Evolutionary conservation across 1,140 invertebrate species (phyloP), one percentile per base, ranked within the genome.

Genomic region (Drosophila lowei): DNA sequence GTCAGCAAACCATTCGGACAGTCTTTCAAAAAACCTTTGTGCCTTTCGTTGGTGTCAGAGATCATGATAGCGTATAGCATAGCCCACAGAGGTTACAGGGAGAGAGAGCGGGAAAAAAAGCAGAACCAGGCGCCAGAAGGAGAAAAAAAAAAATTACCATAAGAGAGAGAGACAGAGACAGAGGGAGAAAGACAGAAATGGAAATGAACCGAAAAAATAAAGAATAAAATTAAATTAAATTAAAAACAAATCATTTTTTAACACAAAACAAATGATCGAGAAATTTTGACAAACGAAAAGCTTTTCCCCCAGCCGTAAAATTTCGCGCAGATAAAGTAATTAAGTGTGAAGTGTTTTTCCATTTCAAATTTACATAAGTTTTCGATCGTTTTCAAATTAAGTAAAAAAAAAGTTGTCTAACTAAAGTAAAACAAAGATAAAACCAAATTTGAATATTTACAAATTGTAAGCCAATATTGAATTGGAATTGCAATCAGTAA

Each of bases 21-120:
- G 92, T 98, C 97, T 93, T 97, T 98, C 60, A 98, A 93, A 91
- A 98, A 98, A 90, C 97, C 97, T 94, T 98, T 98, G 93, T 98
- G 96, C 97, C 97, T 98, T 93, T 93, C 79, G 41, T 67, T 43
- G 44, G 64, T 77, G 63, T 76, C 16, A 63, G 47, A 68, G 50
- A 61, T 77, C 52, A 46, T 59, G 43, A 76, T 57, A 74, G 63
- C 60, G 48, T 43, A 81, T 77, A 81, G 49, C 52, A 61, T 64
- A 72, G 78, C 64, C 72, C 46, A 77, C 54, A 79, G 44, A 77
- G 74, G 66, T 62, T 46, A 68, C 58, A 62, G 65, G 34, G 34
- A 80, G 68, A 74, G 43, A 74, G 16, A 75, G 71, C 54, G 34
- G 59, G 38, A 58, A 61, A 78, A 38, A 72, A 34, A 11, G 34